These are phyloP conservation scores for Conops quadrifasciatus DNA, from an alignment of 2,888 invertebrate genomes.

Conservation along the genomic window DNA sequence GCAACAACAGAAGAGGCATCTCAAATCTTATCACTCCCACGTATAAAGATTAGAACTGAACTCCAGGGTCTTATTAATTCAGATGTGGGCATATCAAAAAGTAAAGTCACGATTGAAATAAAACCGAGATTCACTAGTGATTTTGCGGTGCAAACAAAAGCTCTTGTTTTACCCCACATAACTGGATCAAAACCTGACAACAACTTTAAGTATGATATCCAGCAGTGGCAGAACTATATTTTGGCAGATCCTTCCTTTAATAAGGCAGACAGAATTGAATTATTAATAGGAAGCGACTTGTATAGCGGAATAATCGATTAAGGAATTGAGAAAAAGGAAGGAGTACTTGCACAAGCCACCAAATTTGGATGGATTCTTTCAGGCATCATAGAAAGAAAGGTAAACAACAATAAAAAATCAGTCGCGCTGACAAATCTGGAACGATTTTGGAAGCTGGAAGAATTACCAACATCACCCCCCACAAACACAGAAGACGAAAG, in stretches of 20 bases:
- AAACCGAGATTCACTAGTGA: constrained; percentile 29
- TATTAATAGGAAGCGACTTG: constrained; percentile 2
- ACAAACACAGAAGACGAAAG: not conserved
- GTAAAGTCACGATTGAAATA: constrained; percentile 21
- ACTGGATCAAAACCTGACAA: constrained; percentile 5
- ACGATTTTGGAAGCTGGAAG: constrained; percentile 3
- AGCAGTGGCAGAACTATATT: constrained; percentile 3
- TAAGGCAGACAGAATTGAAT: constrained; percentile 3
- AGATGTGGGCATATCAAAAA: constrained; percentile 24
- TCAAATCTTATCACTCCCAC: constrained; percentile 19
- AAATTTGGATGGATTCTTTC: constrained; percentile 5
- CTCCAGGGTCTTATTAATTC: constrained; percentile 22
- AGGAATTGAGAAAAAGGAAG: not conserved
- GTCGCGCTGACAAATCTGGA: not conserved
- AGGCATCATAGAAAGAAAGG: not conserved
- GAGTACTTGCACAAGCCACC: not conserved
- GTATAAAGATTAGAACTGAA: constrained; percentile 23
- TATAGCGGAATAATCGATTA: not conserved
- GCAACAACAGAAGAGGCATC: constrained; percentile 27
- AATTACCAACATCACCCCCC: not conserved
- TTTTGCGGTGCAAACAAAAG: constrained; percentile 8
- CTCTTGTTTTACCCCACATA: not conserved
- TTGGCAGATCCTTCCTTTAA: constrained; percentile 10
- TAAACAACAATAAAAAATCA: not conserved
- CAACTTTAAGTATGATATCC: not conserved